A percentile compares a stretch with the other conserved stretches of the same genome.
Evolutionary conservation across 53 echinoderm and acorn worm genomes (phyloP).

Genomic region (Glandiceps talaboti): DNA sequence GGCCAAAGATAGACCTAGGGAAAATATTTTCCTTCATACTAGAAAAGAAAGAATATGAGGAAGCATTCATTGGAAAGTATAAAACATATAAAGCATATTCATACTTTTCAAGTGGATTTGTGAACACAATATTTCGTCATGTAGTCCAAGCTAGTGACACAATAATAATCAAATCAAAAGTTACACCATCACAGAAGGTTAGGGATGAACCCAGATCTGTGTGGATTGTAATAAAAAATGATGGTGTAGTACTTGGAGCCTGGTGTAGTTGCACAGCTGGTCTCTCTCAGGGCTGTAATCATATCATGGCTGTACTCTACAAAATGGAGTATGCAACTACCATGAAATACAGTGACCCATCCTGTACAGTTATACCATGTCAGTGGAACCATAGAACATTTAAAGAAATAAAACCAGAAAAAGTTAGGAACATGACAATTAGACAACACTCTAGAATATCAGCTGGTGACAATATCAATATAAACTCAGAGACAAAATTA

Average conservation of each 20-base stretch:
- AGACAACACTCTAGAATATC: background rate
- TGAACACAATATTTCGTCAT: background rate
- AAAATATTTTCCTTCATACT: background rate
- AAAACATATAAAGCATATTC: background rate
- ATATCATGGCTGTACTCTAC: background rate
- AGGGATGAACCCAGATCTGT: background rate
- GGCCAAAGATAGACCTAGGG: background rate
- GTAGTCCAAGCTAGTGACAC: background rate
- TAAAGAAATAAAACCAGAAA: background rate
- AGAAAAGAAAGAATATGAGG: background rate
- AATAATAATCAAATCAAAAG: background rate
- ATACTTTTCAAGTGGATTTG: background rate
- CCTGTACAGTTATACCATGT: background rate
- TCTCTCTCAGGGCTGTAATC: background rate
- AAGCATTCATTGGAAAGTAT: background rate
- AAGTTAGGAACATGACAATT: background rate
- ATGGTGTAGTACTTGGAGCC: background rate
- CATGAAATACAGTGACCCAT: background rate
- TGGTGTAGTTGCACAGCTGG: background rate
- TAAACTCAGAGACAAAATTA: background rate
- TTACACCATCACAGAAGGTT: background rate
- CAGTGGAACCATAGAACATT: background rate
- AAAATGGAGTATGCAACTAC: background rate
- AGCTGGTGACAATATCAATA: background rate
- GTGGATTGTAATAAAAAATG: background rate